Percentiles rank a stretch among this genome's conserved stretches.
These are phyloP conservation scores for Phalacrocorax brasilianus DNA, from an alignment of 2,113 vertebrate species.

Conservation along the genomic window DNA sequence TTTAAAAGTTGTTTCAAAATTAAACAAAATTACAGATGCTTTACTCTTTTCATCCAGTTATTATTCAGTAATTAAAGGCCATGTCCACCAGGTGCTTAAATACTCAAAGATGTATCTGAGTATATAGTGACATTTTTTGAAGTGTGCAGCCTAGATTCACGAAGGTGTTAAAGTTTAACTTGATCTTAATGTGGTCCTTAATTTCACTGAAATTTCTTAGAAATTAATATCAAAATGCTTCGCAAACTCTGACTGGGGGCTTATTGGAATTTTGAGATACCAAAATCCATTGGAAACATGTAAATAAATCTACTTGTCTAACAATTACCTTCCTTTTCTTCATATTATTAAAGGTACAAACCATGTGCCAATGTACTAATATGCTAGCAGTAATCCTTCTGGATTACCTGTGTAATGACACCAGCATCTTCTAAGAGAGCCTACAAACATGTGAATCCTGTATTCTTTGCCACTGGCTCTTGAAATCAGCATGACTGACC, in stretches of 20 bases:
- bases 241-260: not conserved
- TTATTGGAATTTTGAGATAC: not conserved
- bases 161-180: not conserved
- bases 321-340: not conserved
- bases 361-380: no score
- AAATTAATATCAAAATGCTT: not conserved
- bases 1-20: not conserved
- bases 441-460: not conserved
- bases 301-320: not conserved
- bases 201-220: not conserved
- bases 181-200: not conserved
- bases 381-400: not conserved
- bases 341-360: not conserved
- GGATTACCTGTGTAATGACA: not conserved
- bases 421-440: not conserved
- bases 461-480: not conserved
- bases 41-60: not conserved
- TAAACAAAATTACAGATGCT: not conserved
- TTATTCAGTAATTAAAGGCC: not conserved
- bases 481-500: not conserved
- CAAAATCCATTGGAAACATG: not conserved
- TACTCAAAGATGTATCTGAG: not conserved
- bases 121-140: not conserved
- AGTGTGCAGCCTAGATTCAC: not conserved
- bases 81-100: not conserved